Evolutionary conservation across 2,888 invertebrate species (phyloP), one percentile per base, ranked within the genome.

Genomic region (Dicyrtomina minuta): DNA sequence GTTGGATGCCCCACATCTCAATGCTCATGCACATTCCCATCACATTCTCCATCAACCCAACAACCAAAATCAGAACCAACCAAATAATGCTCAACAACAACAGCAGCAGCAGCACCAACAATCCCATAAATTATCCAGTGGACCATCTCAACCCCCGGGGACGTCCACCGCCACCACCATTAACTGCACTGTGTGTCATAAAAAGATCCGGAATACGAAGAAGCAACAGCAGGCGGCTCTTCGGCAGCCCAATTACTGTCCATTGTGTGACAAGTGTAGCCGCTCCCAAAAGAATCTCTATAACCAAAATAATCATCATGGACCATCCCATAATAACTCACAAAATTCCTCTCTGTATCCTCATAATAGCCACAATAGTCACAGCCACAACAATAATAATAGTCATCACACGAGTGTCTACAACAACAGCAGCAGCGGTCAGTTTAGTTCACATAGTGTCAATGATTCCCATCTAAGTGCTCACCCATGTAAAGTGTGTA

Each of bases 141-240:
- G 33, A 33, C 33, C 33, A 3, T 33, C 33, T 33, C 33, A 33
- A 24, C 59, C 33, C 5, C 27, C 33, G 27, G 33, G 33, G 33
- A 49, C 20, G 20, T 17, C 49, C 49, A 49, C 3, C 49, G 4
- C 20, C 49, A 49, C 49, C 5, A 49, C 49, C 5, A 10, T 62
- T 1, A 58, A 27, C 22, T 68, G 68, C 20, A 39, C 41, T 24
- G 53, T 55, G 1, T 68, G 68, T 56, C 53, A 68, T 26, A 68
- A 68, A 43, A 68, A 68, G 33, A 68, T 68, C 20, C 61, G 68
- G 2, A 68, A 62, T 43, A 53, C 68, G 12, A 68, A 68, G 61
- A 68, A 68, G 46, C 68, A 68, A 44, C 53, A 62, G 13, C 55
- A 61, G 27, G 53, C 60, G 1, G 43, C 51, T 17, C 43, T 58